Evolutionary conservation across 30 jellyfish, hydroid and myxozoan genomes (phyloP), one percentile per base, ranked within the genome.

Genomic region (Pelagia noctiluca): DNA sequence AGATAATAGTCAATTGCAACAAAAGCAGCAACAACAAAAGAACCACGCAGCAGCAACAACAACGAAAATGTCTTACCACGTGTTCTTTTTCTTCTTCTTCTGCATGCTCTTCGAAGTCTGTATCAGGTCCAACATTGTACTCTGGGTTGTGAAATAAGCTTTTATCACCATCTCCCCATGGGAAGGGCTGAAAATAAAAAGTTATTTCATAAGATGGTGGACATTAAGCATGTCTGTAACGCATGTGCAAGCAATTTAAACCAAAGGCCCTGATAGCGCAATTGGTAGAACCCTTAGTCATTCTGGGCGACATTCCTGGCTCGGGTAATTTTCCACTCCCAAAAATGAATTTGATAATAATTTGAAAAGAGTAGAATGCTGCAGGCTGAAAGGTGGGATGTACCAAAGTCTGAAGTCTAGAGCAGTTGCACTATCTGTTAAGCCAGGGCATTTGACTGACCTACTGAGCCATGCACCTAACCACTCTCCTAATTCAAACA

Each of bases 81-180:
- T 52, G 68, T 52, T 52, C 26, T 52, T 52, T 30, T 19, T 52
- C 68, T 8, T 52, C 26, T 52, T 3, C 68, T 34, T 84, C 88
- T 2, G 37, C 88, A 36, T 84, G 84, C n/a, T 66, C 93, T 0
- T 71, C 83, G 69, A 76, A 63, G 2, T 71, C 97, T 19, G 93
- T 60, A 36, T 88, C 97, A 16, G 97, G 92, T 13, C 93, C 93
- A 33, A 79, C 77, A 48, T 88, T 80, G 68, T 19, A 63, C 22
- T 78, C 69, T 24, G 92, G 85, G 64, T 80, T 88, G 42, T 88
- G 97, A 71, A 88, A 88, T 21, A 88, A 62, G 3, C 75, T 12
- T 42, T 88, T 88, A 78, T 88, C 97, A 1, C 97, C 97, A 64
- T 88, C 97, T 47, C 97, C 97, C 97, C 97, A 88, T 64, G 97